phyloP scores from a whole-genome alignment of 2,888 invertebrate genomes.

The Muscina levida region DNA sequence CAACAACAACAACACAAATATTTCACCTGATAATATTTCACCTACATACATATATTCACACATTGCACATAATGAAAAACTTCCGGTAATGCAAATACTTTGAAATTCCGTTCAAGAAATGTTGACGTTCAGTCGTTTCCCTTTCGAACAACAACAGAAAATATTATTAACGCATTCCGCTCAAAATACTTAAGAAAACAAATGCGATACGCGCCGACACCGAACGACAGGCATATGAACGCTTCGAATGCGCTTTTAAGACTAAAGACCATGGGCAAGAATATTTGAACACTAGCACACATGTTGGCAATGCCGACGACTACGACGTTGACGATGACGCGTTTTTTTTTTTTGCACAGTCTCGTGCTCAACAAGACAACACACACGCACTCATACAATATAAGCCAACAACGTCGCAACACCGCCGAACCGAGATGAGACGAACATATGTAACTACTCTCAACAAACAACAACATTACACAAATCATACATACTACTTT shows the following conservation, averaged over 20 bases:
- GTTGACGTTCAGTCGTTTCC: not conserved
- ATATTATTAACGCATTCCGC: not conserved
- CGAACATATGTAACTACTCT: too few species aligned
- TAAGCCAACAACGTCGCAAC: not conserved
- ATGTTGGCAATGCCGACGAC: constrained; percentile 30
- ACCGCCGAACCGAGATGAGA: not conserved
- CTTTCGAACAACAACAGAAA: constrained; percentile 8
- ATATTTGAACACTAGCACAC: constrained; percentile 23
- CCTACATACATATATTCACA: not conserved
- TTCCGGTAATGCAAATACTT: not conserved
- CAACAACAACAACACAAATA: too few species aligned
- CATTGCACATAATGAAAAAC: not conserved
- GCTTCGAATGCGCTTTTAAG: constrained; percentile 61
- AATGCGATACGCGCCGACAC: constrained; percentile 39
- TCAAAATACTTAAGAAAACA: constrained; percentile 9
- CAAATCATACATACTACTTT: too few species aligned
- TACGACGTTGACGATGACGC: not conserved
- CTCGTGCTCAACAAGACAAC: constrained; percentile 11
- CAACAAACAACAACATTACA: too few species aligned
- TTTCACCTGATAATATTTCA: too few species aligned
- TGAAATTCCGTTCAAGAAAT: not conserved
- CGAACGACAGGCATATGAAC: constrained; percentile 48
- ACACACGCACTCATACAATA: constrained; percentile 20
- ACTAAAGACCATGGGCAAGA: constrained; percentile 50
- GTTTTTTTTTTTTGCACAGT: constrained; percentile 22